phyloP scores from a whole-genome alignment of 1,140 invertebrate genomes.

The Babylonia areolata region DNA sequence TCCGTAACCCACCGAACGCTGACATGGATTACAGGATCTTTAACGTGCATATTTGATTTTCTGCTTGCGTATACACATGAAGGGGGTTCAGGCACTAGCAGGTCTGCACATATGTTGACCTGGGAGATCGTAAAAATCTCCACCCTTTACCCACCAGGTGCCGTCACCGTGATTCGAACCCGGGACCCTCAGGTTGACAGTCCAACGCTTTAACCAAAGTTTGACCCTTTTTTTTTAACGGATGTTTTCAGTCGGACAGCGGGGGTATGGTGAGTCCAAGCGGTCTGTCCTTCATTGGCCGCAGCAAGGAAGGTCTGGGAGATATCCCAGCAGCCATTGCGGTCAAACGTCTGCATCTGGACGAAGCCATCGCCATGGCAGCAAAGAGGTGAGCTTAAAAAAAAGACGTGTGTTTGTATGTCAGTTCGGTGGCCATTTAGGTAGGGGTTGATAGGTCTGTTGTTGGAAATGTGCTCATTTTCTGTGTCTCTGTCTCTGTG shows the following conservation, averaged over 20 bases:
- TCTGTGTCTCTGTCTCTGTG: not conserved
- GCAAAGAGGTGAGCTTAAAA: slow-evolving; percentile 59
- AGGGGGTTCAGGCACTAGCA: too few relatives aligned
- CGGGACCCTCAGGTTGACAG: too few relatives aligned
- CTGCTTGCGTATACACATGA: too few relatives aligned
- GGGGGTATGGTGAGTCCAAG: slow-evolving; percentile 65
- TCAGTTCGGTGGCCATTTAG: not conserved
- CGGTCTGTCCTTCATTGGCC: slow-evolving; percentile 65
- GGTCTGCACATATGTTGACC: too few relatives aligned
- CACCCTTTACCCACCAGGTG: too few relatives aligned
- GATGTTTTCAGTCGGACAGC: slow-evolving; percentile 59
- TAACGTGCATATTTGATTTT: too few relatives aligned
- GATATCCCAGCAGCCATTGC: slow-evolving; percentile 67
- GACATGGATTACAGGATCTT: too few relatives aligned
- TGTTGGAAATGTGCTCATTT: not conserved
- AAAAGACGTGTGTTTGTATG: not conserved
- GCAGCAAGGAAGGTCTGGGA: slow-evolving; percentile 64
- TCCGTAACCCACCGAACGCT: too few relatives aligned
- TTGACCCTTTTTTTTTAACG: not conserved
- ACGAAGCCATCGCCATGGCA: slow-evolving; percentile 67
- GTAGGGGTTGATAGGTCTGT: not conserved
- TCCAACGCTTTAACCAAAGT: too few relatives aligned
- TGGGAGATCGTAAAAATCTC: too few relatives aligned
- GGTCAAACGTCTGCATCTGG: slow-evolving; percentile 64
- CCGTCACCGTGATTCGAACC: too few relatives aligned